Evolutionary conservation across 1,140 invertebrate genomes (phyloP).

Genomic region (Oedothorax gibbosus): DNA sequence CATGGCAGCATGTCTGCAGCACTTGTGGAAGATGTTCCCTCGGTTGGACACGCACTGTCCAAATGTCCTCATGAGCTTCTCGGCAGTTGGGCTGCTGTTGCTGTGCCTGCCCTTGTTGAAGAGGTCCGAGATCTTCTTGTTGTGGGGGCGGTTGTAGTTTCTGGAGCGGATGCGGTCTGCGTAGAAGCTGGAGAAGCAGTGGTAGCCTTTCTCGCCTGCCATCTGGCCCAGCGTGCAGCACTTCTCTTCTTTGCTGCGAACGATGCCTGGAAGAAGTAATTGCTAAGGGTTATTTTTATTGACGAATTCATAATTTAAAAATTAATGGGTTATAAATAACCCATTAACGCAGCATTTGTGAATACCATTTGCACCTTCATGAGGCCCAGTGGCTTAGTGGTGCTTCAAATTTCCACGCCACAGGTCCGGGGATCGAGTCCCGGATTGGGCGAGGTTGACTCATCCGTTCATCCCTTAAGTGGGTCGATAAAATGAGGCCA

Average conservation of each 20-base stretch:
- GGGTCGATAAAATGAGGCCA: too few relatives aligned
- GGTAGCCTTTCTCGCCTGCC: constrained; percentile 66
- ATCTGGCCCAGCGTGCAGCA: constrained; percentile 66
- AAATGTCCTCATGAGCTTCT: constrained; percentile 64
- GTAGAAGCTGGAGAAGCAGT: constrained; percentile 65
- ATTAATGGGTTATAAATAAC: too few relatives aligned
- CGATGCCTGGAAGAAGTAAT: not conserved
- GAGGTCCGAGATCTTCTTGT: constrained; percentile 62
- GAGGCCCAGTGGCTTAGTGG: too few relatives aligned
- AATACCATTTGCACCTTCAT: too few relatives aligned
- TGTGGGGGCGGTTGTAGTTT: constrained; percentile 66
- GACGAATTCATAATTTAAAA: too few relatives aligned
- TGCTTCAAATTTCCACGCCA: too few relatives aligned
- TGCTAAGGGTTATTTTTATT: too few relatives aligned
- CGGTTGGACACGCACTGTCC: constrained; percentile 63
- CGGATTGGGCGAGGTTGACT: too few relatives aligned
- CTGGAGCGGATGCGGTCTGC: constrained; percentile 59
- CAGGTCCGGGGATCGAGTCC: too few relatives aligned
- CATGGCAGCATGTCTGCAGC: constrained; percentile 64
- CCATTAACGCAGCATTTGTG: too few relatives aligned
- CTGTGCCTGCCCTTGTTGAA: constrained; percentile 20
- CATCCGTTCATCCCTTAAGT: too few relatives aligned
- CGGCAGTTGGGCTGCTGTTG: constrained; percentile 41
- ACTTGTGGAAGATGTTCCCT: constrained; percentile 64
- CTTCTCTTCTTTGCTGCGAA: constrained; percentile 55